Base-by-base conservation (phyloP, 2,797 vertebrate species). In the Pachyuromys duprasi region DNA sequence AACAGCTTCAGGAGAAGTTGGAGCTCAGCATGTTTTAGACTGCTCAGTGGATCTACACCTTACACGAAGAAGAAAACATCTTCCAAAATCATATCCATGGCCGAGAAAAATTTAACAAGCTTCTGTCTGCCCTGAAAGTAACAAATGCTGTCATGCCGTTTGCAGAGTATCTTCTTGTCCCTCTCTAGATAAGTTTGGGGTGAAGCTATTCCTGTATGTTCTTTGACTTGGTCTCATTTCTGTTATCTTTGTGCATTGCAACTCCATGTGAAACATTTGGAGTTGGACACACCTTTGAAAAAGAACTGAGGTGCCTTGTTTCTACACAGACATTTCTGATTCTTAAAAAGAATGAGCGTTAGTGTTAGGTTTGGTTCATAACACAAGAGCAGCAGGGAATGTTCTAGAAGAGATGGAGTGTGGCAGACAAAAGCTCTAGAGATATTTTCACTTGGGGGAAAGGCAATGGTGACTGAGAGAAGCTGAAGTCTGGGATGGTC, bases 341-440 rank as follows among this genome's bases (percentile, higher is more conserved):
- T 96, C 75, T 88, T 90, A 39, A 87, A 90, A 93, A 90, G 9
- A 89, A 67, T 72, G 76, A n/a, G 2, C 0, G 80, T 45, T 31
- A 84, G 39, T 36, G 67, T 11, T 80, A 60, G 33, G 36, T 0
- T 28, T 88, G 78, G 26, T 24, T 86, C n/a, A 2, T 63, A 55
- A 92, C 45, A 60, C 20, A 55, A 94, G 65, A 88, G 31, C 28
- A 45, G 8, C 67, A 92, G 70, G 70, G 84, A 81, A 42, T 2
- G 0, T 24, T 39, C 45, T 84, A 28, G 74, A 36, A 74, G 55
- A 65, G 65, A 39, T 31, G 1, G 0, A 1, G 31, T 11, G 3
- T 69, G 31, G 9, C 57, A 8, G 26, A 36, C 31, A 70, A 79
- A 57, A 84, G 11, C 39, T 22, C 70, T 74, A 15, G 8, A 86